Percentiles rank a stretch among this genome's conserved stretches.
phyloP scores from a whole-genome alignment of 2,797 vertebrate genomes.

The Sebastes vulpes region DNA sequence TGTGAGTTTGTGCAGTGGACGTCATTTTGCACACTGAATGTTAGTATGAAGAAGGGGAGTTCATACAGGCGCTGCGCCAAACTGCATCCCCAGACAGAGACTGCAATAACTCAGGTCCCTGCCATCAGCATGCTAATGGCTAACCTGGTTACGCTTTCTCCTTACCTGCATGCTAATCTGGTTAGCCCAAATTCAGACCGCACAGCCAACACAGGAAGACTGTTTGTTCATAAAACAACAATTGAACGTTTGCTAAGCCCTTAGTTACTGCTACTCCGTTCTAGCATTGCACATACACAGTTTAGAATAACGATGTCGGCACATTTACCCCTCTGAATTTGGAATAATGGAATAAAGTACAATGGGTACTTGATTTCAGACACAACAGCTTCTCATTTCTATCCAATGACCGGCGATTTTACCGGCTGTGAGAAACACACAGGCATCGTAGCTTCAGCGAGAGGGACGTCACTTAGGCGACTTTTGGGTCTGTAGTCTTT shows the following conservation, averaged over 20 bases:
- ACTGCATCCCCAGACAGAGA: constrained; percentile 55
- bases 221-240: neutral
- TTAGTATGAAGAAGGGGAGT: neutral
- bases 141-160: constrained; percentile 71
- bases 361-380: neutral
- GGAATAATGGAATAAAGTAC: too few relatives aligned
- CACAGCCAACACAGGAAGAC: constrained; percentile 37
- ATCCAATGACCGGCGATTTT: accelerated
- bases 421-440: too few relatives aligned
- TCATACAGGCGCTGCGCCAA: constrained; percentile 15
- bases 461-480: too few relatives aligned
- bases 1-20: constrained; percentile 8
- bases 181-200: constrained; percentile 73
- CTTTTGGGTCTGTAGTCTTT: too few relatives aligned
- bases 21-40: constrained; percentile 10
- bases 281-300: neutral
- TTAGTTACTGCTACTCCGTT: neutral
- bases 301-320: too few relatives aligned
- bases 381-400: neutral
- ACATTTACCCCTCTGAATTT: neutral
- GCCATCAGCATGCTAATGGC: constrained; percentile 57
- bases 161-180: constrained; percentile 72
- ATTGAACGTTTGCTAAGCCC: neutral
- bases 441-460: too few relatives aligned
- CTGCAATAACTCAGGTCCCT: constrained; percentile 53